Base-by-base conservation (phyloP, 2,888 invertebrate species). In the Troilus luridus region DNA sequence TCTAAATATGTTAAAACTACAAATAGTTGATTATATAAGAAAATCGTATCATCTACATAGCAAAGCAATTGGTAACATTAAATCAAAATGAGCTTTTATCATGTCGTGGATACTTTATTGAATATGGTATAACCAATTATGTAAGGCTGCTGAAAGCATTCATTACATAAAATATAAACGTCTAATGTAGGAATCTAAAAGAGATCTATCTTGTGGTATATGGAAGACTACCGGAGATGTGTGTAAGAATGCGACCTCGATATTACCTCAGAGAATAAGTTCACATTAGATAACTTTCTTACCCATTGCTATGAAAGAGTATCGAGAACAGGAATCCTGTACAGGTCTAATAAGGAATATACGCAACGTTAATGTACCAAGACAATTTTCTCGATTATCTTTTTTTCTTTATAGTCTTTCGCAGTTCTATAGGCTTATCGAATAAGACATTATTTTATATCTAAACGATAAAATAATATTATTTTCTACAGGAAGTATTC, bases 191-290 rank as follows among this genome's bases (percentile, higher is more conserved):
- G 27, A 67, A 41, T 77, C 72, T 77, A 77, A 77, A 77, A 77
- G 41, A 77, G 72, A 41, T 77, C 72, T 77, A 77, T 77, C 72
- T 77, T 77, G 72, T 77, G 72, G 72, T 77, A 77, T 41, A 77
- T 77, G 27, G 21, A 85, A 85, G 12, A 85, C 56, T 12, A 41
- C 56, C 56, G 21, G n/a, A 11, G 56, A 85, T 85, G 56, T n/a
- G 27, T 56, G n/a, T 67, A 54, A 85, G 85, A 85, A 85, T 56
- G 56, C 85, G 21, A 85, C 56, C 56, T 56, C 56, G 56, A 56
- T 85, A 58, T 85, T 85, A 85, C 85, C 56, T 58, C 85, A 85
- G 85, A 21, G 27, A 54, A 85, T 85, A 85, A 56, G 85, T 85
- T 85, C 85, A 21, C n/a, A 85, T 85, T 85, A 56, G 85, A 81